Percentiles rank a stretch among this genome's conserved stretches.
Evolutionary conservation across 2,113 vertebrate species (phyloP).

Genomic region (Antechinus stuartii): DNA sequence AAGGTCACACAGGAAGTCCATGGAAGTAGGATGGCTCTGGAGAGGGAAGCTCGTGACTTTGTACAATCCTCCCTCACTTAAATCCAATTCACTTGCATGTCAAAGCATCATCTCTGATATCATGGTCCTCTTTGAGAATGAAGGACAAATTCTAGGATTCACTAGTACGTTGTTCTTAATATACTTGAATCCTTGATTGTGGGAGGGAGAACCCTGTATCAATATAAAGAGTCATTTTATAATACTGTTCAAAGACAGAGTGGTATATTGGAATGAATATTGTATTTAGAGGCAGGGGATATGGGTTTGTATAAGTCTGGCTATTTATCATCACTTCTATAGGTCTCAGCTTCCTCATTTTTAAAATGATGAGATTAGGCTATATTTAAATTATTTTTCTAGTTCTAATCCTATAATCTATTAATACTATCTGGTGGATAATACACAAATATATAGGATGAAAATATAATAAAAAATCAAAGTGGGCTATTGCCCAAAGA

Average conservation of each 20-base stretch:
- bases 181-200: neutral
- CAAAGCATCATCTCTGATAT: no score
- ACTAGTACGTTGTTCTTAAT: neutral
- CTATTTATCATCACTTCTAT: neutral
- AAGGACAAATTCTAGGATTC: no score
- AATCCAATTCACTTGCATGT: no score
- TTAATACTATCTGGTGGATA: conserved; percentile 1
- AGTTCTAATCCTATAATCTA: neutral
- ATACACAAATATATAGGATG: neutral
- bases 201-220: neutral
- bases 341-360: neutral
- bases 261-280: neutral
- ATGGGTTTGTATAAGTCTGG: neutral
- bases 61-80: no score
- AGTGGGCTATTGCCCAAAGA: neutral
- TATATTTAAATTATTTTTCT: neutral
- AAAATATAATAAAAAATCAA: neutral
- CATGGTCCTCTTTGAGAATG: no score
- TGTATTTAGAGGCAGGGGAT: neutral
- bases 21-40: neutral
- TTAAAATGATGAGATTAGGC: neutral
- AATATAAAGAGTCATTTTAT: neutral
- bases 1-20: neutral
- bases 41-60: no score
- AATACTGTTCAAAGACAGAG: neutral